Evolutionary conservation across 2,797 vertebrate species (phyloP), one percentile per base, ranked within the genome.

Genomic region (Chelidonichthys spinosus): DNA sequence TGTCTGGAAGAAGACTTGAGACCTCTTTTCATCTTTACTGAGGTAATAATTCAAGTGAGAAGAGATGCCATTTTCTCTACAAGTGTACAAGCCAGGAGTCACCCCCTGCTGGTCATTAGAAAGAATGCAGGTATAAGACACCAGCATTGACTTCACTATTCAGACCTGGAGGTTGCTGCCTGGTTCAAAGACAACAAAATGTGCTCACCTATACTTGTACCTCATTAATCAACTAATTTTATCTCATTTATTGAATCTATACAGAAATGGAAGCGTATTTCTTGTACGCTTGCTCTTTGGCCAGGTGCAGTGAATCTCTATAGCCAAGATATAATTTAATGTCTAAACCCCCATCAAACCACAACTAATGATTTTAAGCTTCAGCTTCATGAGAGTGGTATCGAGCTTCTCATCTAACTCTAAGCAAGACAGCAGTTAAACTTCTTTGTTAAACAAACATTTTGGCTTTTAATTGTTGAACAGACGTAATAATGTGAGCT

Each of bases 391-490:
- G 3, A 10, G 36, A 58, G 11, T 13, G 25, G 39, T n/a, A 39
- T 52, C 1, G 0, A 43, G 10, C n/a, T 67, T 54, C 11, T 44
- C 37, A 32, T 56, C 10, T 42, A 15, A 25, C 17, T 15, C 44
- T 15, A 25, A 6, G 40, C 33, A 64, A 56, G 17, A 63, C 36
- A 40, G 54, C 4, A 4, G 56, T 18, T 67, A 7, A 53, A 11
- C 32, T 40, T 53, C 3, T 13, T 32, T 35, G 32, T 56, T 62
- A 37, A 79, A 39, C 18, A 47, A 5, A 11, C 33, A 40, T 33
- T 49, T 65, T 63, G 17, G 33, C 15, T 18, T 82, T 49, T 43
- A 18, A 17, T 25, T 52, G 43, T 18, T 47, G 37, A 18, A 8
- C n/a, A 62, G 13, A 17, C 7, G 35, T 59, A 42, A 71, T 54